Evolutionary conservation across 2,113 vertebrate species (phyloP).

Genomic region (Plotosus lineatus): DNA sequence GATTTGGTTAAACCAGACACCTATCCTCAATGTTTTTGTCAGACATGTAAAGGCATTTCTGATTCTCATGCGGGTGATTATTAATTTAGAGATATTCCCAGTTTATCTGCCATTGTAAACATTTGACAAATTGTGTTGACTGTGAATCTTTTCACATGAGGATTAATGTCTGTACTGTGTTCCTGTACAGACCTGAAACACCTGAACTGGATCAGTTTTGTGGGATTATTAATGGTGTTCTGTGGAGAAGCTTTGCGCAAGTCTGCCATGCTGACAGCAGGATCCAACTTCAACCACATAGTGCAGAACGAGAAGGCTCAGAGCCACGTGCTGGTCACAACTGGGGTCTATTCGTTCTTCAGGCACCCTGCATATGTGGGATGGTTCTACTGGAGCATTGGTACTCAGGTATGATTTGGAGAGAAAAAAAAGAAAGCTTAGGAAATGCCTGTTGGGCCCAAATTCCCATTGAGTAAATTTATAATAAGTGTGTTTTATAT

Average conservation of each 20-base stretch:
- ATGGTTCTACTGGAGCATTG: conserved; percentile 99
- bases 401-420: conserved; percentile 80
- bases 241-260: conserved; percentile 92
- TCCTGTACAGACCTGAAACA: conserved; percentile 86
- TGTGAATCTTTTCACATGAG: not conserved
- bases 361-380: conserved; percentile 96
- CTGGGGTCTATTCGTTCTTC: conserved; percentile 88
- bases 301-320: conserved; percentile 97
- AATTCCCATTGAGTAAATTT: not conserved
- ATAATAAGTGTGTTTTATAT: too few relatives aligned
- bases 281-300: conserved; percentile 98
- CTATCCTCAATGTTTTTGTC: not conserved
- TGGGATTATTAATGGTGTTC: conserved; percentile 90
- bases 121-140: not conserved
- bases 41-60: not conserved
- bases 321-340: conserved; percentile 90
- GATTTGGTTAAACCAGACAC: not conserved
- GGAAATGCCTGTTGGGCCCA: not conserved
- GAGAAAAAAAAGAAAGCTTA: not conserved
- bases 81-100: not conserved
- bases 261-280: conserved; percentile 92
- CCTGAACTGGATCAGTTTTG: conserved; percentile 83
- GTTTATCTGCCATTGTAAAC: not conserved
- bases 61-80: not conserved
- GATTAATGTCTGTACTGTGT: not conserved